A percentile compares a stretch with the other conserved stretches of the same genome.
Evolutionary conservation across 2,113 vertebrate species (phyloP).

Genomic region (Rhizomys pruinosus): DNA sequence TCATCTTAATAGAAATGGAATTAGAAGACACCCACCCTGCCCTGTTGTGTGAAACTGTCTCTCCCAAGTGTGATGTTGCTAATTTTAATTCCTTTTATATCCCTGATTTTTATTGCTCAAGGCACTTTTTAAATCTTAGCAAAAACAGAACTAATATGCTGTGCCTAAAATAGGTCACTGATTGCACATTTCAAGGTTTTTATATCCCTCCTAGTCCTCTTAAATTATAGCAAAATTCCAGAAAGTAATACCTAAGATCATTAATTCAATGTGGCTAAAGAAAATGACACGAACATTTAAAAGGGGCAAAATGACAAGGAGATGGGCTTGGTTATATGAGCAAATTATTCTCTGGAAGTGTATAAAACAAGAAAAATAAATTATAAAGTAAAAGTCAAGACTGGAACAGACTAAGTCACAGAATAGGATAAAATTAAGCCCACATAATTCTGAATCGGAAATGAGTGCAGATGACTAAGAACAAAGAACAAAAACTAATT

Average conservation of each 20-base stretch:
- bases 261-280: slow-evolving; percentile 2
- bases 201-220: slow-evolving; percentile 1
- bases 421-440: slow-evolving; percentile 73
- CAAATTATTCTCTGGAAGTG: slow-evolving; percentile 7
- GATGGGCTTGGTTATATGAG: slow-evolving; percentile 4
- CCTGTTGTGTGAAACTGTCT: neutral
- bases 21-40: slow-evolving; percentile 2
- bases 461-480: slow-evolving; percentile 79
- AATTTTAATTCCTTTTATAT: slow-evolving; percentile 25
- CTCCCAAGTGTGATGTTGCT: neutral
- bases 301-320: neutral
- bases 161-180: slow-evolving; percentile 40
- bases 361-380: slow-evolving; percentile 61
- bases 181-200: slow-evolving; percentile 38
- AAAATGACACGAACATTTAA: slow-evolving; percentile 52
- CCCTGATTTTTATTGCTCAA: neutral
- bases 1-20: neutral
- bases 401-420: slow-evolving; percentile 66
- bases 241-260: slow-evolving; percentile 23
- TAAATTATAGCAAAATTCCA: slow-evolving; percentile 48
- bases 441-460: slow-evolving; percentile 78
- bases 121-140: neutral
- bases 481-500: slow-evolving; percentile 77
- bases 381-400: slow-evolving; percentile 65
- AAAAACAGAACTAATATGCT: slow-evolving; percentile 57